These are phyloP conservation scores for Folsomia candida DNA, from an alignment of 2,888 invertebrate species.

Conservation along the genomic window DNA sequence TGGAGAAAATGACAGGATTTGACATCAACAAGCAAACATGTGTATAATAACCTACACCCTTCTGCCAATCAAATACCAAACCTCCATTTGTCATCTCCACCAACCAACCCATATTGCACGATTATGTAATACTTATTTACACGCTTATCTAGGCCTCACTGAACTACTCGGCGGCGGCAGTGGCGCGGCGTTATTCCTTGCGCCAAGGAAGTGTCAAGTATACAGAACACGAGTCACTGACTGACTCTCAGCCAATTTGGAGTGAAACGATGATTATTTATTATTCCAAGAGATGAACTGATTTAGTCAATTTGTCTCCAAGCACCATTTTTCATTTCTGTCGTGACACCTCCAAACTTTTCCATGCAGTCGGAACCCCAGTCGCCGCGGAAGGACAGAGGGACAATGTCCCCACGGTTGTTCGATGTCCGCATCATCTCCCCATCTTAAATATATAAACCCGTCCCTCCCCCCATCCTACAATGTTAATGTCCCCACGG, in stretches of 20 bases:
- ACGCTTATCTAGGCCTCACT: too few relatives aligned
- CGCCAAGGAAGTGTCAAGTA: background rate
- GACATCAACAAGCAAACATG: constrained; percentile 22
- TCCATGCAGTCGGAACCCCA: too few relatives aligned
- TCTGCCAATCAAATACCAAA: constrained; percentile 16
- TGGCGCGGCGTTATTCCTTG: too few relatives aligned
- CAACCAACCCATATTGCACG: background rate
- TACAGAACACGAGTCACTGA: background rate
- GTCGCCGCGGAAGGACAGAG: background rate
- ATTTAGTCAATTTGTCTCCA: constrained; percentile 15
- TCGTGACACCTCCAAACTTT: background rate
- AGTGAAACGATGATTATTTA: constrained; percentile 2
- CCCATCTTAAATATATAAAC: too few relatives aligned
- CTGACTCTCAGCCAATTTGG: constrained; percentile 16
- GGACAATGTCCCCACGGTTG: too few relatives aligned
- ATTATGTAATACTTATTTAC: background rate
- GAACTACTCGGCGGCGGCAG: too few relatives aligned
- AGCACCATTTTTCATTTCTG: constrained; percentile 16
- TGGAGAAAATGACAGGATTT: constrained; percentile 20
- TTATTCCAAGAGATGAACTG: constrained; percentile 16
- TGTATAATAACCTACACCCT: constrained; percentile 20
- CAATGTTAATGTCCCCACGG: too few relatives aligned
- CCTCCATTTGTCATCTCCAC: constrained; percentile 15
- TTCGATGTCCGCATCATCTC: too few relatives aligned
- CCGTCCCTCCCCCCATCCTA: too few relatives aligned